Evolutionary conservation across 2,888 invertebrate genomes (phyloP).

Genomic region (Dioctria linearis): DNA sequence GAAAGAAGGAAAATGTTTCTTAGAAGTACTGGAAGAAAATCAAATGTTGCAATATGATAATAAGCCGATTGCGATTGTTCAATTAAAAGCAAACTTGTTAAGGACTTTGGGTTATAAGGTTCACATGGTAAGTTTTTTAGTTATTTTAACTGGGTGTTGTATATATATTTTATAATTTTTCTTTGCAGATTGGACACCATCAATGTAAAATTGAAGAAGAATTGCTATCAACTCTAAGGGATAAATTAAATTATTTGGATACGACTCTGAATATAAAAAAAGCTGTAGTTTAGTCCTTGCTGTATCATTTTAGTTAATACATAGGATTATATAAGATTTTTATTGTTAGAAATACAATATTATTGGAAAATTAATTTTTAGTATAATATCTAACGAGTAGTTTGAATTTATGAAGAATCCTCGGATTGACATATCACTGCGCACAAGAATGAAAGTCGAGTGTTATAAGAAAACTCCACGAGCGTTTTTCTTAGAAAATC

Average conservation of each 20-base stretch:
- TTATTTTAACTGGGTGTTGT: not conserved
- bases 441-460: too few relatives aligned
- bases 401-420: too few relatives aligned
- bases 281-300: not conserved
- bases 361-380: too few relatives aligned
- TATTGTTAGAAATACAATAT: too few relatives aligned
- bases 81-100: constrained; percentile 65
- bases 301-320: not conserved
- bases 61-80: constrained; percentile 63
- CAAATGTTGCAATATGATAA: constrained; percentile 65
- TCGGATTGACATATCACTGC: too few relatives aligned
- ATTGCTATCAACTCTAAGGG: not conserved
- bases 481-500: too few relatives aligned
- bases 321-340: too few relatives aligned
- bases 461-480: too few relatives aligned
- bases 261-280: not conserved
- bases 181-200: constrained; percentile 20
- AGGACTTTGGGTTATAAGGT: constrained; percentile 64
- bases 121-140: constrained; percentile 62
- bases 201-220: not conserved
- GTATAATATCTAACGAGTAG: too few relatives aligned
- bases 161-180: not conserved
- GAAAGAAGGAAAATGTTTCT: constrained; percentile 56
- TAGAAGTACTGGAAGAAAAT: constrained; percentile 65
- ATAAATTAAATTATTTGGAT: not conserved